phyloP scores from a whole-genome alignment of 2,113 vertebrate species.

The Paraplagusia blochii region DNA sequence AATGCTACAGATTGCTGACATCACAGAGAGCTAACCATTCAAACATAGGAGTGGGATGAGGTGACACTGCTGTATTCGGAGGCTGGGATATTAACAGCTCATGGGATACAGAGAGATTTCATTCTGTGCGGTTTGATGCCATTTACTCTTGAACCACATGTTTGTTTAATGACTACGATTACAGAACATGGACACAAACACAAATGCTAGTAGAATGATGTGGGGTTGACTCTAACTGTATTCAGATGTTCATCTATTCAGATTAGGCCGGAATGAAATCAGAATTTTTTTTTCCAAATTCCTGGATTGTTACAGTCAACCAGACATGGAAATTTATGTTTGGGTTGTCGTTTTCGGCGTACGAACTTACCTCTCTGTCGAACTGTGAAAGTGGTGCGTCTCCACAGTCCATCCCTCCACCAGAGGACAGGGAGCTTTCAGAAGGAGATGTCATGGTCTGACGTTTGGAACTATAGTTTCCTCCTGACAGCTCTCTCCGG shows the following conservation, averaged over 20 bases:
- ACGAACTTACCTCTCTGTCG: constrained; percentile 87
- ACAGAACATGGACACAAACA: constrained; percentile 18
- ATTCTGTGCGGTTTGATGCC: constrained; percentile 9
- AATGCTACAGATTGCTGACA: constrained; percentile 20
- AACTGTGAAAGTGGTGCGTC: constrained; percentile 89
- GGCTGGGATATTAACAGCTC: constrained; percentile 40
- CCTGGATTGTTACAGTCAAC: constrained; percentile 5
- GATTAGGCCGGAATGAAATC: not conserved
- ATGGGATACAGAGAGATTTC: constrained; percentile 32
- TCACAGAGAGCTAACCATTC: constrained; percentile 29
- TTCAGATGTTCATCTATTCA: not conserved
- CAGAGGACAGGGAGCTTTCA: constrained; percentile 93
- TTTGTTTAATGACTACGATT: constrained; percentile 23
- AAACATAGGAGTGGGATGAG: constrained; percentile 22
- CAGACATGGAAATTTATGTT: constrained; percentile 17
- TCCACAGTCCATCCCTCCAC: constrained; percentile 89
- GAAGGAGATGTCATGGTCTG: constrained; percentile 94
- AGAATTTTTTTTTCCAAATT: too few relatives aligned
- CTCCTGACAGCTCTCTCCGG: constrained; percentile 87
- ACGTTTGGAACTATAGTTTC: constrained; percentile 86
- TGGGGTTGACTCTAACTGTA: constrained; percentile 10
- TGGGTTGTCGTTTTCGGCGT: not conserved
- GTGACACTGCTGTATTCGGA: constrained; percentile 21
- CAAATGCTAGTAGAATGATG: constrained; percentile 10
- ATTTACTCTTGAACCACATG: not conserved